Base-by-base conservation (phyloP, 2,888 invertebrate species). In the Pyrgus malvae region DNA sequence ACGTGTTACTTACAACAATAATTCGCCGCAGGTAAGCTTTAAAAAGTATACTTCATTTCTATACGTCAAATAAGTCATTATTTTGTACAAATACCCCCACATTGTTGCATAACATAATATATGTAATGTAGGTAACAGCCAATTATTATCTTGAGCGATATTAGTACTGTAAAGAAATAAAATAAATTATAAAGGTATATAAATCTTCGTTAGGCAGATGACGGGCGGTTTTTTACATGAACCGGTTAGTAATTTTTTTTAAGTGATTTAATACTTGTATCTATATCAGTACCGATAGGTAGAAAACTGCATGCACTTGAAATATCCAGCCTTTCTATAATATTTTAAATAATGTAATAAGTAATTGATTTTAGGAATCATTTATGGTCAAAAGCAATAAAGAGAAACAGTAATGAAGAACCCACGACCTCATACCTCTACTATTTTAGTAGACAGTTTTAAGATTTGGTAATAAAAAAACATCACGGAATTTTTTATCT, bases 11-110 rank as follows among this genome's bases (percentile, higher is more conserved):
- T 90, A 75, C 64, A 49, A 8, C 12, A 85, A 63, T 63, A 78
- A 76, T 62, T 79, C 89, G 9, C 86, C 89, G 1, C 72, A 78
- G 68, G 89, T 88, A 72, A 74, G 74, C n/a, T n/a, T n/a, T 16
- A 35, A 16, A 35, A 35, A n/a, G 2, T 14, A n/a, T 33, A n/a
- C 11, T 21, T 4, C 21, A 21, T 3, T 4, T n/a, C 3, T 29
- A 29, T n/a, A 29, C 11, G 7, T n/a, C 29, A 29, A 14, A 14
- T 6, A n/a, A 25, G 48, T 37, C 25, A 37, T 27, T 9, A 16
- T 35, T 33, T 46, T 38, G 11, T 38, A 38, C 9, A 17, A 37
- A 11, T 48, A 48, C 48, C 48, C 37, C 17, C 48, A 38, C 12
- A 7, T 1, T 25, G 16, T 48, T 37, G 12, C 35, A 23, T n/a